Conservation (phyloP, 2,113 vertebrate species). For the Entosphenus tridentatus region DNA sequence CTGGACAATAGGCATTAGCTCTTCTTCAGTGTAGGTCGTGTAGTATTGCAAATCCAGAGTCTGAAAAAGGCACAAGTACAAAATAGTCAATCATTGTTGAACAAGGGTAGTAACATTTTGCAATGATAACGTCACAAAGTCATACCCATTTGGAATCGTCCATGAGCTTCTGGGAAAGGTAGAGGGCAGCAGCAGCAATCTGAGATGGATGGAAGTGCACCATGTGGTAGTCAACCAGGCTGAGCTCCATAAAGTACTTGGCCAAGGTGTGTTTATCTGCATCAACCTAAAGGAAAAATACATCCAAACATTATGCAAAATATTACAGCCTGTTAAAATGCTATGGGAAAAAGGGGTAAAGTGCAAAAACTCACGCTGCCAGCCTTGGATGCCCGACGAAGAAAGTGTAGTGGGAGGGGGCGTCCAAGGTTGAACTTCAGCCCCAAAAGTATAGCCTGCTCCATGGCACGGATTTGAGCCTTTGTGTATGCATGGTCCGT, state of each 20-base stretch:
- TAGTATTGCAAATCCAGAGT: conserved; percentile 33
- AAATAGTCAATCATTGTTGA: background rate
- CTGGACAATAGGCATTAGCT: conserved; percentile 33
- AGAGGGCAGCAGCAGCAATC: conserved; percentile 37
- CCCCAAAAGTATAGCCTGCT: conserved; percentile 33
- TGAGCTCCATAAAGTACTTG: conserved; percentile 52
- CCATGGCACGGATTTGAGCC: conserved; percentile 40
- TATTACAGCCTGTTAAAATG: background rate
- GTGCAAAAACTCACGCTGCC: conserved; percentile 27
- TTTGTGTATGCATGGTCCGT: conserved; percentile 35
- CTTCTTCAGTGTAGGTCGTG: conserved; percentile 27
- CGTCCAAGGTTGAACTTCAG: conserved; percentile 34
- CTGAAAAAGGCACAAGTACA: conserved; percentile 17
- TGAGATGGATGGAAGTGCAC: conserved; percentile 41
- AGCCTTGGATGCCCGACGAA: conserved; percentile 37
- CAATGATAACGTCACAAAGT: background rate
- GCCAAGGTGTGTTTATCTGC: conserved; percentile 35
- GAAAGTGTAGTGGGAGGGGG: conserved; percentile 40
- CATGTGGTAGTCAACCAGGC: conserved; percentile 51
- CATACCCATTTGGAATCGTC: conserved; percentile 39
- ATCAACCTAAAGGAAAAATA: conserved; percentile 23
- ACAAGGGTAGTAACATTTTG: background rate
- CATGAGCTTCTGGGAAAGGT: conserved; percentile 37
- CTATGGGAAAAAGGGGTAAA: background rate
- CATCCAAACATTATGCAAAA: background rate